Base-by-base conservation (phyloP, 2,113 vertebrate species). In the Malaclemys terrapin region DNA sequence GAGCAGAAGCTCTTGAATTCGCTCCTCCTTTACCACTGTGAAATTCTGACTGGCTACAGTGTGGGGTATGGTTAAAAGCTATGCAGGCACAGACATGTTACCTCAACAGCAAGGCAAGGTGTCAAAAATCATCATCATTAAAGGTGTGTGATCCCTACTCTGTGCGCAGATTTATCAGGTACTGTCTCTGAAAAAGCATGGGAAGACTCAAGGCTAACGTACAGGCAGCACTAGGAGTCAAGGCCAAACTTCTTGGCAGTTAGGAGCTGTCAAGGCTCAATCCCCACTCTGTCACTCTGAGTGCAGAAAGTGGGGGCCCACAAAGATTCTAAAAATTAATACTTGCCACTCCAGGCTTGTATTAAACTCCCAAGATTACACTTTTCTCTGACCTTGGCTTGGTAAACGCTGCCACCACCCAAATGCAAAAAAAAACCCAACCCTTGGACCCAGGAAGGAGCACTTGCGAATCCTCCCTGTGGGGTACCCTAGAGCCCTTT, bases 181-280 rank as follows among this genome's bases (percentile, higher is more conserved):
- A 91, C 93, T 50, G 50, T 88, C 76, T 6, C 42, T 29, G 0
- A 0, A 12, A 59, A 1, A 12, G 27, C 0, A 1, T 7, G 24
- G 82, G 11, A 90, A 35, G 65, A 49, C 1, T 27, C 31, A 53
- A 75, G 24, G 24, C 2, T 80, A 80, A 50, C 24, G 38, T 80
- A 90, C 75, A 20, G 54, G 5, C 31, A 16, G 35, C 19, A 25
- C 2, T 10, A 38, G 59, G 29, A 89, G 79, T 52, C 52, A 54
- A 2, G 10, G 85, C 10, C 1, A 62, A 7, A 1, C 1, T 1
- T 91, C 53, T 16, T 50, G n/a, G 38, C 4, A 8, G 84, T 31
- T 49, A 49, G 49, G 49, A 49, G 10, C 49, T 49, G 49, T 49
- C 49, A 49, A 49, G 49, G 49, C 49, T 49, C 10, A 49, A 49